Conservation (phyloP, 2,888 invertebrate genomes). For the Hirudinaria manillensis region DNA sequence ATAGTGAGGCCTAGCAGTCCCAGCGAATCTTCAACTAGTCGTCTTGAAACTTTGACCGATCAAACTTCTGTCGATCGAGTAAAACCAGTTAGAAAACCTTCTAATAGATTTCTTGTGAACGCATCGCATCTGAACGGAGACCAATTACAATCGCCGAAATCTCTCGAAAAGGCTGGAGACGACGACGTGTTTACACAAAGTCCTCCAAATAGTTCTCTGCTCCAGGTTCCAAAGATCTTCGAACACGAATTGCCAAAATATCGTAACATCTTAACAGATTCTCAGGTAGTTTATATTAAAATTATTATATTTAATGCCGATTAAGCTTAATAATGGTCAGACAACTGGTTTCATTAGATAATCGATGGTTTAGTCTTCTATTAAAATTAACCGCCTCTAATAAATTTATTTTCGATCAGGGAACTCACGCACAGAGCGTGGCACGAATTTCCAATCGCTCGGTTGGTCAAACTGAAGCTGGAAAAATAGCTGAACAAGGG, state of each 20-base stretch:
- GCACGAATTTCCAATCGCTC: neutral
- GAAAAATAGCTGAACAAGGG: slow-evolving; percentile 1
- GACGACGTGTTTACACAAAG: slow-evolving; percentile 5
- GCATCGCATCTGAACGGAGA: neutral
- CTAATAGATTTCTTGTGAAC: neutral
- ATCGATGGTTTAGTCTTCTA: neutral
- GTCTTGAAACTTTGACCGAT: no score
- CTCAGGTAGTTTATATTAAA: no score
- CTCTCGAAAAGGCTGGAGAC: neutral
- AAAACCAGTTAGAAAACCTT: neutral
- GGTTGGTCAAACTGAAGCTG: neutral
- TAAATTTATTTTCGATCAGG: neutral
- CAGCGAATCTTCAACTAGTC: no score
- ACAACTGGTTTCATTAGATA: no score
- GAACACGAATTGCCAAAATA: no score
- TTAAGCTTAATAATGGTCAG: no score
- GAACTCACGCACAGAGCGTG: slow-evolving; percentile 1
- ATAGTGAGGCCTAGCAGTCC: no score
- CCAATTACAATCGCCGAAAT: neutral
- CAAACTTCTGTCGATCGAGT: neutral
- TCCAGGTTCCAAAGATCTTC: no score
- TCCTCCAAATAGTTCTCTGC: neutral
- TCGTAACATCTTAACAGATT: no score
- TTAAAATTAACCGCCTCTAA: neutral
- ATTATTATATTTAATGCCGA: no score